Conservation (phyloP, 2,888 invertebrate genomes). For the Ommatoiulus sabulosus region DNA sequence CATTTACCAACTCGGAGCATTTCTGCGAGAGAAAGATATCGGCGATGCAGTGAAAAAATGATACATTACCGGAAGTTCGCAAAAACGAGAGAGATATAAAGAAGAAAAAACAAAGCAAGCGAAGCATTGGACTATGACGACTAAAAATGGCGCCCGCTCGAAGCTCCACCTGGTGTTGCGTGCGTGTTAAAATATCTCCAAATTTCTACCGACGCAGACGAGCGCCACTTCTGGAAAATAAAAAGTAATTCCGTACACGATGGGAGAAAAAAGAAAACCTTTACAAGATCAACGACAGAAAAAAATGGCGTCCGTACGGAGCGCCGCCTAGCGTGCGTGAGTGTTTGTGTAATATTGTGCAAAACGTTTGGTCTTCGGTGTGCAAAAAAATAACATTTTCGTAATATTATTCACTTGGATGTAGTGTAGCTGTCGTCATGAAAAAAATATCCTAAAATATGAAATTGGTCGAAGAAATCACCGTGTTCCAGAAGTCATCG, state of each 20-base stretch:
- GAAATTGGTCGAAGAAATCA: slow-evolving; percentile 38
- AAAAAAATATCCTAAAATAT: slow-evolving; percentile 45
- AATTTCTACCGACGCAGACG: neutral
- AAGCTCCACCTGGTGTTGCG: slow-evolving; percentile 18
- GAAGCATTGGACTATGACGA: neutral
- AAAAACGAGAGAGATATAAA: neutral
- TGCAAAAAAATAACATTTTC: slow-evolving; percentile 41
- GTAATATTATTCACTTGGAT: slow-evolving; percentile 45
- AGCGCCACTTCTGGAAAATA: slow-evolving; percentile 3
- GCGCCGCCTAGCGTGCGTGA: slow-evolving; percentile 41
- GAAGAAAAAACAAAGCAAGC: neutral
- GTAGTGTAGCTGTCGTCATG: slow-evolving; percentile 47
- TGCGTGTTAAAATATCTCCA: neutral
- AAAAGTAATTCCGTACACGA: neutral
- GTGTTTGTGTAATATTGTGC: slow-evolving; percentile 43
- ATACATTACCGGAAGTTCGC: neutral
- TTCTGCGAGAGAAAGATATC: neutral
- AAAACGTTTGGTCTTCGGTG: slow-evolving; percentile 47
- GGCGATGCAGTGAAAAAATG: slow-evolving; percentile 26
- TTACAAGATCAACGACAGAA: neutral
- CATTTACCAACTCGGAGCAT: neutral
- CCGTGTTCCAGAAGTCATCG: slow-evolving; percentile 13
- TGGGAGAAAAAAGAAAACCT: neutral
- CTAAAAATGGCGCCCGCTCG: slow-evolving; percentile 30
- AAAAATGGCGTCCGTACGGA: slow-evolving; percentile 23